A percentile compares a stretch with the other conserved stretches of the same genome.
Conservation (phyloP, 2,113 vertebrate genomes). For the Gila orcuttii region DNA sequence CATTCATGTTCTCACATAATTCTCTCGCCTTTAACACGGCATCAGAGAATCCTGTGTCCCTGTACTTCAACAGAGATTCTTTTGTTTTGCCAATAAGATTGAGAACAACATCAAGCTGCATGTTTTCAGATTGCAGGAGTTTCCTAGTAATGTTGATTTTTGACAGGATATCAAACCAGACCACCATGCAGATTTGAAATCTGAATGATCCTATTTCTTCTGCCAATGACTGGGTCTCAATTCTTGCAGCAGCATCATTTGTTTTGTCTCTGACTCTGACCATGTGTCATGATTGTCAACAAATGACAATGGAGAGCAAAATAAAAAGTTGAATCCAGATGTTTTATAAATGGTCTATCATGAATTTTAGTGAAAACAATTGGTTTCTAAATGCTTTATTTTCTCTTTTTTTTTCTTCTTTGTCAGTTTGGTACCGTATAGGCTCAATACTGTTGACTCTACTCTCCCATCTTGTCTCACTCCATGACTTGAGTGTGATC, state of each 20-base stretch:
- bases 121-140: constrained; percentile 36
- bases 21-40: constrained; percentile 37
- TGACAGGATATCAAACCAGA: constrained; percentile 49
- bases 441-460: constrained; percentile 49
- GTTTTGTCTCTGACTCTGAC: constrained; percentile 43
- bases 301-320: no score
- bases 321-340: no score
- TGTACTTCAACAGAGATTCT: constrained; percentile 26
- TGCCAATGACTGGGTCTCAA: constrained; percentile 52
- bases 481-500: constrained; percentile 36
- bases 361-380: no score
- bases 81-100: constrained; percentile 41
- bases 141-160: constrained; percentile 32
- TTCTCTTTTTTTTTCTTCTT: no score
- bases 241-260: constrained; percentile 1
- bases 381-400: no score
- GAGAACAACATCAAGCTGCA: constrained; percentile 48
- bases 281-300: no score
- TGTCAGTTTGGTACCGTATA: constrained; percentile 43
- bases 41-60: constrained; percentile 43
- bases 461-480: constrained; percentile 54
- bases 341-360: no score
- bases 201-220: constrained; percentile 55
- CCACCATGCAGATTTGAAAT: constrained; percentile 45
- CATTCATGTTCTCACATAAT: constrained; percentile 20